A percentile compares a stretch with the other conserved stretches of the same genome.
Conservation (phyloP, 2,113 vertebrate species). For the Todiramphus saurophagus region DNA sequence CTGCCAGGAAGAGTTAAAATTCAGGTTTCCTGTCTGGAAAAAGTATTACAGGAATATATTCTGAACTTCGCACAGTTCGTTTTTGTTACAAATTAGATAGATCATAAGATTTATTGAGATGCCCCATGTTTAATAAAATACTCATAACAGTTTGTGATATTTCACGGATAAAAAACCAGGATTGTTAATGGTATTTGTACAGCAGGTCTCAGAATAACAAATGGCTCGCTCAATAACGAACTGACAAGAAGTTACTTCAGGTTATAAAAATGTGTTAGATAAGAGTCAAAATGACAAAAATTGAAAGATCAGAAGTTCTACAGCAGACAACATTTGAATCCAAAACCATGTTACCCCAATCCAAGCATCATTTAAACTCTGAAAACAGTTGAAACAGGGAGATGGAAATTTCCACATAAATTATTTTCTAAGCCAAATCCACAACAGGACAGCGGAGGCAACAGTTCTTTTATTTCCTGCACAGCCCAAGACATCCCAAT, state of each 20-base stretch:
- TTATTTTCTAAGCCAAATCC: background rate
- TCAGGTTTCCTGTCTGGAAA: background rate
- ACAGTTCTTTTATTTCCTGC: background rate
- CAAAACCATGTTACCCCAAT: background rate
- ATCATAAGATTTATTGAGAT: conserved; percentile 42
- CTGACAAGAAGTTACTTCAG: conserved; percentile 34
- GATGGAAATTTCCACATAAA: conserved; percentile 32
- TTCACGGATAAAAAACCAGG: conserved; percentile 42
- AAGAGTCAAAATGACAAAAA: conserved; percentile 16
- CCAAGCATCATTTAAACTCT: background rate
- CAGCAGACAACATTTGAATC: background rate
- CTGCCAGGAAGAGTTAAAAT: conserved; percentile 6
- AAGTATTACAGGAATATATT: background rate
- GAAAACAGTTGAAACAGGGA: background rate
- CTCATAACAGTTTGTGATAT: conserved; percentile 24
- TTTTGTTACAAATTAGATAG: conserved; percentile 22
- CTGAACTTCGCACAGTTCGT: background rate
- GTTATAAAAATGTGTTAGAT: conserved; percentile 12
- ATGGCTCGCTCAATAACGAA: conserved; percentile 13
- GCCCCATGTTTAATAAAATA: conserved; percentile 56
- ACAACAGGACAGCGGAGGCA: background rate
- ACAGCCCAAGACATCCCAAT: conserved; percentile 22
- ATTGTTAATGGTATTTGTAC: background rate
- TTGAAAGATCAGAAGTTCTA: background rate
- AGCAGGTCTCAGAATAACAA: conserved; percentile 42